Conservation (phyloP, 2,888 invertebrate genomes). For the Furcula furcula region DNA sequence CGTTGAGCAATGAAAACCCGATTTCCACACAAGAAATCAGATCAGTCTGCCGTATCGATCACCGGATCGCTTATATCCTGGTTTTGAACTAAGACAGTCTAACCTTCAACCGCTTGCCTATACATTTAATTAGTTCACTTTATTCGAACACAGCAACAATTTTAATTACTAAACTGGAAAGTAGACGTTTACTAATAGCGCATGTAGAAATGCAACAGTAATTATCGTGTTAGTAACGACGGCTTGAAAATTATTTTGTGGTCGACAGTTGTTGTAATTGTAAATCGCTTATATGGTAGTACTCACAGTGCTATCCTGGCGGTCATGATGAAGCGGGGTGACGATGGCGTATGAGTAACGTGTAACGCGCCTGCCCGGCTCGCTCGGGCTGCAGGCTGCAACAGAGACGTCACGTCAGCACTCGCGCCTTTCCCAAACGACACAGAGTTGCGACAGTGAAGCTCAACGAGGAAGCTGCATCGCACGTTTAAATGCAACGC, state of each 20-base stretch:
- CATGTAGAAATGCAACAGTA: constrained; percentile 22
- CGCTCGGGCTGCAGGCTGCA: constrained; percentile 67
- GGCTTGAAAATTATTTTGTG: constrained; percentile 9
- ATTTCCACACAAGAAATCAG: constrained; percentile 71
- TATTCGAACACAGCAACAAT: constrained; percentile 12
- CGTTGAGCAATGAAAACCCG: constrained; percentile 74
- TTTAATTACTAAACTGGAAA: constrained; percentile 56
- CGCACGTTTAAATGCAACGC: constrained; percentile 77
- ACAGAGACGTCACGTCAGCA: constrained; percentile 75
- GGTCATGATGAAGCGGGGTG: constrained; percentile 52
- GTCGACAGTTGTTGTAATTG: constrained; percentile 6
- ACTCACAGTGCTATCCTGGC: constrained; percentile 73
- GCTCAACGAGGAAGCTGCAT: constrained; percentile 78
- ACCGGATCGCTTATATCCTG: constrained; percentile 19
- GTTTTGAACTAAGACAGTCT: constrained; percentile 1
- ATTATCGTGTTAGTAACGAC: constrained; percentile 22
- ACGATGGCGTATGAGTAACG: constrained; percentile 27
- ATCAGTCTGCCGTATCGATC: constrained; percentile 54
- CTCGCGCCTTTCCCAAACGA: constrained; percentile 77
- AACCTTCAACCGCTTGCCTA: constrained; percentile 27
- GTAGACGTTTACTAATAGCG: constrained; percentile 44
- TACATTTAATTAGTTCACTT: constrained; percentile 33
- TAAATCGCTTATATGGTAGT: constrained; percentile 19
- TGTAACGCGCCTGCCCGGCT: constrained; percentile 53
- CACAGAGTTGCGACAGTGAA: constrained; percentile 75